Evolutionary conservation across 2,888 invertebrate species (phyloP).

Genomic region (Charanyca ferruginea): DNA sequence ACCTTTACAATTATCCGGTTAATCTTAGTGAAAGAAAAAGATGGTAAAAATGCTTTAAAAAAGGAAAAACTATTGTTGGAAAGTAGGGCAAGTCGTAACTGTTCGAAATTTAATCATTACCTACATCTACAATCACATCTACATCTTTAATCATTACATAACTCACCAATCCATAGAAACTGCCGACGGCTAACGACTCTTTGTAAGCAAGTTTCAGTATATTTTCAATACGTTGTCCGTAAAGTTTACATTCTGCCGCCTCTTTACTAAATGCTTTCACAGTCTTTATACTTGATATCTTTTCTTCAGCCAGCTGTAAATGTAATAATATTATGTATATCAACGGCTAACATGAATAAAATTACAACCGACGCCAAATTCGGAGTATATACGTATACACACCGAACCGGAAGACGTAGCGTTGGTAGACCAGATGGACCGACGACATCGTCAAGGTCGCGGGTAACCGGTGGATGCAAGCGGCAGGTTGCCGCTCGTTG

Average conservation of each 20-base stretch:
- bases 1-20: too few relatives aligned
- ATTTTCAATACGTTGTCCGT: slow-evolving; percentile 92
- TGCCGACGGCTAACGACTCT: slow-evolving; percentile 96
- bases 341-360: neutral
- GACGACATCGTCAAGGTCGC: too few relatives aligned
- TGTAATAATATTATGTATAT: neutral
- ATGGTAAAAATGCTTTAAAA: too few relatives aligned
- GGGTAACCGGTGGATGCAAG: too few relatives aligned
- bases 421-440: too few relatives aligned
- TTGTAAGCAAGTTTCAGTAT: slow-evolving; percentile 95
- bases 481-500: too few relatives aligned
- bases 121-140: slow-evolving; percentile 3
- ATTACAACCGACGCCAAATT: neutral
- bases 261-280: slow-evolving; percentile 98
- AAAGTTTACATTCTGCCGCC: slow-evolving; percentile 93
- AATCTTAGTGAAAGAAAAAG: too few relatives aligned
- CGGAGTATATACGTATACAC: too few relatives aligned
- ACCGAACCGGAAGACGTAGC: too few relatives aligned
- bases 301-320: slow-evolving; percentile 96
- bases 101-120: neutral
- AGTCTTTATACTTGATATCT: slow-evolving; percentile 97
- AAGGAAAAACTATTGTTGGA: too few relatives aligned
- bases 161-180: slow-evolving; percentile 97
- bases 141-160: too few relatives aligned
- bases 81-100: neutral